Percentiles rank a stretch among this genome's conserved stretches.
These are phyloP conservation scores for Nansenia antarctica DNA, from an alignment of 2,113 vertebrate species.

Conservation along the genomic window DNA sequence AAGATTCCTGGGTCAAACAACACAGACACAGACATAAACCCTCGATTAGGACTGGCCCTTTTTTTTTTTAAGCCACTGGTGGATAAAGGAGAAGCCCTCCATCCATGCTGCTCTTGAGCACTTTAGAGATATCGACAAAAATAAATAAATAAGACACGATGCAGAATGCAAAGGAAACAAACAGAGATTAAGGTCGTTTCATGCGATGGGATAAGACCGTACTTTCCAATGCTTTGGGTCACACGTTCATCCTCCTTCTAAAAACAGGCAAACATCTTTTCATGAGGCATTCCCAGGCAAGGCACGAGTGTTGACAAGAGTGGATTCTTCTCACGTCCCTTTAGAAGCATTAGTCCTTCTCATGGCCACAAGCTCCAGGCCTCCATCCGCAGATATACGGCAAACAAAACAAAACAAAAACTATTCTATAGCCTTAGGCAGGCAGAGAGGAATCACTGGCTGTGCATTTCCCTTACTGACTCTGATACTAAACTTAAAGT, in stretches of 20 bases:
- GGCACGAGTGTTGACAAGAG: slow-evolving; percentile 10
- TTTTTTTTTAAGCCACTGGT: slow-evolving; percentile 27
- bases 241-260: slow-evolving; percentile 8
- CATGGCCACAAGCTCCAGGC: slow-evolving; percentile 14
- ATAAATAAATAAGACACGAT: slow-evolving; percentile 49
- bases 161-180: slow-evolving; percentile 40
- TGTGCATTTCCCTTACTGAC: background rate
- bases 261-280: slow-evolving; percentile 52
- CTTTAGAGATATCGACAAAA: slow-evolving; percentile 17
- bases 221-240: slow-evolving; percentile 18
- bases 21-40: slow-evolving; percentile 47
- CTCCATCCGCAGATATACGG: slow-evolving; percentile 26
- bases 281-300: slow-evolving; percentile 53
- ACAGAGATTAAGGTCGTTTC: slow-evolving; percentile 45
- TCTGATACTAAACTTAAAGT: slow-evolving; percentile 51
- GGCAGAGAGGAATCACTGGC: background rate
- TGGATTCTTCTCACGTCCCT: slow-evolving; percentile 34
- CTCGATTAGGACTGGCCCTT: slow-evolving; percentile 8
- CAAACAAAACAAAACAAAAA: too few relatives aligned
- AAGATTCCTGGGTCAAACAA: slow-evolving; percentile 75
- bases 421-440: background rate
- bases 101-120: slow-evolving; percentile 42
- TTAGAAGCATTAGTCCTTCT: slow-evolving; percentile 14
- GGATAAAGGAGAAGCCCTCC: slow-evolving; percentile 20
- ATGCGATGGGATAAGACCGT: slow-evolving; percentile 63